Evolutionary conservation across 2,113 vertebrate genomes (phyloP).

Genomic region (Sminthopsis crassicaudata): DNA sequence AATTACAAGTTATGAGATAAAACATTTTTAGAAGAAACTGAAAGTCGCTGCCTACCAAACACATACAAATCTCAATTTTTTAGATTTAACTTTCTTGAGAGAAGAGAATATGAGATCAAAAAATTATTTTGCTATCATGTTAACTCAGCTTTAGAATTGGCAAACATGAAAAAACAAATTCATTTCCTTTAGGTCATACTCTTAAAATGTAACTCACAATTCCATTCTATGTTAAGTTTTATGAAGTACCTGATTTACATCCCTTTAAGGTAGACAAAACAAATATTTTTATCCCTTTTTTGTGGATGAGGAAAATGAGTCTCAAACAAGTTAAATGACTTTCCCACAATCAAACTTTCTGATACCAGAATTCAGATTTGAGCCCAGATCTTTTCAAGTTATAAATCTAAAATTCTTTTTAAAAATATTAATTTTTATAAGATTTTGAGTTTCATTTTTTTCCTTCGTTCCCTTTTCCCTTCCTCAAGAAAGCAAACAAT

Average conservation of each 20-base stretch:
- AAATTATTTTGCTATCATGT: rapidly evolving
- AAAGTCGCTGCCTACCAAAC: constrained; percentile 36
- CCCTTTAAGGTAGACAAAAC: neutral
- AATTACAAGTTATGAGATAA: constrained; percentile 38
- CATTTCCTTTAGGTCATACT: neutral
- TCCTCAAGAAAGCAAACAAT: no score
- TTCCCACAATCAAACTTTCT: neutral
- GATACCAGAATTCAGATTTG: no score
- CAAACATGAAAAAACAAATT: neutral
- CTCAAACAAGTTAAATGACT: neutral
- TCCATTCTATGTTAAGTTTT: neutral
- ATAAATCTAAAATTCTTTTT: no score
- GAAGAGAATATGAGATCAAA: neutral
- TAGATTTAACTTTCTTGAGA: neutral
- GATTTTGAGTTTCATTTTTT: no score
- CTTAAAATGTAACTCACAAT: neutral
- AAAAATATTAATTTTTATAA: no score
- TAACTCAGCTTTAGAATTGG: neutral
- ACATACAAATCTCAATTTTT: neutral
- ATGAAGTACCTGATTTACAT: neutral
- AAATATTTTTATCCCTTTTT: neutral
- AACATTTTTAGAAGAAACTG: constrained; percentile 30
- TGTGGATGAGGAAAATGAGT: neutral
- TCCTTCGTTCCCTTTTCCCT: no score
- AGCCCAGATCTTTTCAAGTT: no score